phyloP scores from a whole-genome alignment of 2,797 vertebrate genomes.

The Hybognathus amarus region DNA sequence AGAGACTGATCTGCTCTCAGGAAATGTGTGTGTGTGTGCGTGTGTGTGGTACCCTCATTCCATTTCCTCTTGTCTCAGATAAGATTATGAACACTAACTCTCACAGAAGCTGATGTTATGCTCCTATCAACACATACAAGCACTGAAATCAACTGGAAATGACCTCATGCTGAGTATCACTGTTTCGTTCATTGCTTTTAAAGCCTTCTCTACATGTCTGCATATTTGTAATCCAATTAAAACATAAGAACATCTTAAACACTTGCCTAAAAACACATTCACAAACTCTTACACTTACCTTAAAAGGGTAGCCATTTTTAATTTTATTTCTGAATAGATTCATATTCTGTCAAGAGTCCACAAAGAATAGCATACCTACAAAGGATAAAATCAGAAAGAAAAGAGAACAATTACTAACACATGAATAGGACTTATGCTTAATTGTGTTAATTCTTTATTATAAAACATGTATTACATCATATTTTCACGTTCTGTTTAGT shows the following conservation, averaged over 20 bases:
- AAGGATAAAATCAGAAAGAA: conserved; percentile 52
- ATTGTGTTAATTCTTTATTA: background rate
- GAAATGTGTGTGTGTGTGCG: conserved; percentile 59
- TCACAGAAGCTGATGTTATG: conserved; percentile 9
- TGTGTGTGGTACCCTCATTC: conserved; percentile 41
- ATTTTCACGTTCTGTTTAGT: too few species aligned
- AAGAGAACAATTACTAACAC: background rate
- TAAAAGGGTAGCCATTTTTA: conserved; percentile 93
- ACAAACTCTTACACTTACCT: conserved; percentile 77
- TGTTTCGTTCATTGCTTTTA: background rate
- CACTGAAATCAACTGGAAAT: background rate
- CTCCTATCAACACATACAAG: conserved; percentile 3
- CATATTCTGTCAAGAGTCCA: conserved; percentile 92
- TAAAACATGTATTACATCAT: too few species aligned
- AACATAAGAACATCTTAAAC: background rate
- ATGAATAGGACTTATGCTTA: background rate
- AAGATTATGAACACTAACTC: conserved; percentile 21
- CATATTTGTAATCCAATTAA: background rate
- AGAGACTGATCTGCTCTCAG: conserved; percentile 65
- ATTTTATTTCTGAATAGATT: conserved; percentile 95
- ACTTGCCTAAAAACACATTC: background rate
- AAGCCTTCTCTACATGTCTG: background rate
- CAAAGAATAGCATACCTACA: conserved; percentile 95
- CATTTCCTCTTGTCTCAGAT: conserved; percentile 2
- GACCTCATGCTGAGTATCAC: background rate